phyloP scores from a whole-genome alignment of 92 coral and sea anemone genomes.

The Virgularia gustaviana region DNA sequence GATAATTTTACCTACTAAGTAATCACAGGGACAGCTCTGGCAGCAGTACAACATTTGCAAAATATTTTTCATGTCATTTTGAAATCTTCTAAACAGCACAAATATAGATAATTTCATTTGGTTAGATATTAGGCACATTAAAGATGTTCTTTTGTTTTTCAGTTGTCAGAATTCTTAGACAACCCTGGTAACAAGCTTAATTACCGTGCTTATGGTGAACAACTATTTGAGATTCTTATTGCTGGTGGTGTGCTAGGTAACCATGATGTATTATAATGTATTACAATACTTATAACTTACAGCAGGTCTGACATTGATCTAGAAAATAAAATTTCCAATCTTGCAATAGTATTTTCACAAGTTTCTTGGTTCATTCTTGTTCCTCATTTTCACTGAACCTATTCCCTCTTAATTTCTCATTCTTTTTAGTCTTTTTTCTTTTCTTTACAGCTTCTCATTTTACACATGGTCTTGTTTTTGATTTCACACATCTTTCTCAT shows the following conservation, averaged over 20 bases:
- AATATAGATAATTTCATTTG: too few species aligned
- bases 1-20: too few species aligned
- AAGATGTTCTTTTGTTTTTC: background rate
- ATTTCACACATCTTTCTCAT: background rate
- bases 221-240: slow-evolving; percentile 88
- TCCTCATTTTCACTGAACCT: background rate
- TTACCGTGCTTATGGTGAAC: slow-evolving; percentile 94
- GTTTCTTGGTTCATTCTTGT: too few species aligned
- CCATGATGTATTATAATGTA: background rate
- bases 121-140: too few species aligned
- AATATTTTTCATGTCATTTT: background rate
- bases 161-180: slow-evolving; percentile 84
- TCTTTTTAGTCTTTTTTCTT: too few species aligned
- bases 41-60: background rate
- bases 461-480: too few species aligned
- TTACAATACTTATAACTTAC: background rate
- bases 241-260: slow-evolving; percentile 98
- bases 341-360: too few species aligned
- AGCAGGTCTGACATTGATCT: too few species aligned
- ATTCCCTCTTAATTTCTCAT: too few species aligned
- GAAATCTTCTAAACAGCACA: too few species aligned
- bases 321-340: background rate
- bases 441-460: too few species aligned
- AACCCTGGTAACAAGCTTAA: slow-evolving; percentile 87
- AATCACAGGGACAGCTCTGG: too few species aligned